Base-by-base conservation (phyloP, 2,888 invertebrate genomes). In the Abrostola triplasia region DNA sequence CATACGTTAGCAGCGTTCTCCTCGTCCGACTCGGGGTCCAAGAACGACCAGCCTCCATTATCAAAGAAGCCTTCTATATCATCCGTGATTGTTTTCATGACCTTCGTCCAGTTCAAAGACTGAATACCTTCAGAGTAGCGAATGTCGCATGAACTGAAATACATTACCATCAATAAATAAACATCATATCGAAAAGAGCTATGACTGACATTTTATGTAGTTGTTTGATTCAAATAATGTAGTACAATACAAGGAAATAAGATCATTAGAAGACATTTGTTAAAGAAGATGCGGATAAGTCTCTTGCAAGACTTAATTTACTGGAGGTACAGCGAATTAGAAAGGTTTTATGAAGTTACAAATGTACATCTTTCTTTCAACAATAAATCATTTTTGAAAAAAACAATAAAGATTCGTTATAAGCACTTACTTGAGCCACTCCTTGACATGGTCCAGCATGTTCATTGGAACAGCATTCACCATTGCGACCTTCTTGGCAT, bases 391-490 rank as follows among this genome's bases (percentile, higher is more conserved):
- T n/a, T n/a, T n/a, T n/a, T n/a, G n/a, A 40, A 4, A 40, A 40
- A 9, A 40, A 9, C 10, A 40, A 36, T 11, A 35, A 35, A 36
- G 4, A 11, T 6, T n/a, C 36, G 52, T 36, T 13, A 0, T 52
- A 57, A 12, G 4, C 2, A 95, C 97, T 95, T 88, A 98, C 98
- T 99, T 99, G 0, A 99, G 95, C 99, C 99, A 99, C 91, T 99
- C 99, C 92, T 99, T 99, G 1, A 99, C 99, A 92, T 99, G 99
- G 94, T 99, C 99, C 90, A 99, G 95, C 97, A 99, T 97, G 89
- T 98, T 98, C 99, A 99, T 99, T 0, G 99, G 99, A 86, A 99
- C 98, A n/a, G 99, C 99, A 88, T 99, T 99, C 4, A 99, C 98
- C 98, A 99, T 99, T 0, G 98, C 97, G 0, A 98, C 97, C 91